phyloP scores from a whole-genome alignment of 2,888 invertebrate genomes.

The Drosophila leonis region DNA sequence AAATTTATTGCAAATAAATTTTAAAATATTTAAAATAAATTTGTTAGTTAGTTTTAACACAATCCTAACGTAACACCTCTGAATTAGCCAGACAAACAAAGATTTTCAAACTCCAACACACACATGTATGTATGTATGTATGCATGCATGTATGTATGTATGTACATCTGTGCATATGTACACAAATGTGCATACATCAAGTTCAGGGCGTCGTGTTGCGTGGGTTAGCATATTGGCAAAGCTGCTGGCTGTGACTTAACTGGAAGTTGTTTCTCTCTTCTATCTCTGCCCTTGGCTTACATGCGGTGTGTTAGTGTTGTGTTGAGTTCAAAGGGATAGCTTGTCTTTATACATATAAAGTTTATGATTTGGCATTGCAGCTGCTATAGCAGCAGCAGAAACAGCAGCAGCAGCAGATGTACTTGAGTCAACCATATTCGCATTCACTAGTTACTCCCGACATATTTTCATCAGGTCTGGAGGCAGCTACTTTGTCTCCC shows the following conservation, averaged over 20 bases:
- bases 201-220: conserved; percentile 5
- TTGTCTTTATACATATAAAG: not conserved
- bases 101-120: not conserved
- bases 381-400: not conserved
- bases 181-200: not conserved
- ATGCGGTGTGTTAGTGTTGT: not conserved
- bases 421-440: conserved; percentile 32
- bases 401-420: not conserved
- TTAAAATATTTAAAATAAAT: not conserved
- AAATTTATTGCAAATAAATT: not conserved
- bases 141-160: not conserved
- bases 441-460: conserved; percentile 11
- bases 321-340: not conserved
- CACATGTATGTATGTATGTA: not conserved
- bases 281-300: not conserved
- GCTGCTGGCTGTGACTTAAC: not conserved
- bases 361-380: conserved; percentile 1
- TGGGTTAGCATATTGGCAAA: not conserved
- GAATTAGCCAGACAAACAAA: not conserved
- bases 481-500: conserved; percentile 37
- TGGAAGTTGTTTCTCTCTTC: not conserved
- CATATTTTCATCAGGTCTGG: conserved; percentile 53
- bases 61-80: not conserved
- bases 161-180: not conserved
- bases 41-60: not conserved